Conservation (phyloP, 2,888 invertebrate species). For the Ornithoptera alexandrae region DNA sequence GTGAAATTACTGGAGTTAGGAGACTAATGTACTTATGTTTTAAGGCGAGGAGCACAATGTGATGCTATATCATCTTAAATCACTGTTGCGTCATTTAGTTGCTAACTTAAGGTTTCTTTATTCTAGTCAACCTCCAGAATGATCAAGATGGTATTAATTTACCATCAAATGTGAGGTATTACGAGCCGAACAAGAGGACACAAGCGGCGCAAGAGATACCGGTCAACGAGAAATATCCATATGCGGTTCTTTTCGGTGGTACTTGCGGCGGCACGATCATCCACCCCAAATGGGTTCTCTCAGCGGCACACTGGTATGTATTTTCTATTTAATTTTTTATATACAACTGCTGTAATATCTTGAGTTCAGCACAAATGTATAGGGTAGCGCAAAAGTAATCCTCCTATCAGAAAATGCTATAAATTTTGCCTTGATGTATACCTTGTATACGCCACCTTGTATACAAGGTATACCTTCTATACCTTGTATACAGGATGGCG, state of each 20-base stretch:
- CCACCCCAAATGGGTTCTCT: constrained; percentile 63
- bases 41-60: too few species aligned
- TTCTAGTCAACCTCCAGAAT: not conserved
- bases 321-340: not conserved
- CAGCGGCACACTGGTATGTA: constrained; percentile 66
- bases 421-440: too few species aligned
- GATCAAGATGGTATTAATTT: constrained; percentile 7
- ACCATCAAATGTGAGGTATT: constrained; percentile 48
- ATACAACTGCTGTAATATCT: not conserved
- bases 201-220: constrained; percentile 22
- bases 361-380: too few species aligned
- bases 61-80: too few species aligned
- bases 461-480: too few species aligned
- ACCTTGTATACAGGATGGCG: too few species aligned
- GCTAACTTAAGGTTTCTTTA: not conserved
- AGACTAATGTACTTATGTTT: too few species aligned
- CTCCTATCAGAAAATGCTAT: too few species aligned
- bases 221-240: constrained; percentile 45
- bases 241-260: constrained; percentile 66
- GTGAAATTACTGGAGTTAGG: too few species aligned
- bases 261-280: constrained; percentile 73
- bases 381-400: too few species aligned
- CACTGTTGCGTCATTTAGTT: too few species aligned
- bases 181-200: not conserved
- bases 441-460: too few species aligned